phyloP scores from a whole-genome alignment of 2,888 invertebrate genomes.

The Rotaria sp. region DNA sequence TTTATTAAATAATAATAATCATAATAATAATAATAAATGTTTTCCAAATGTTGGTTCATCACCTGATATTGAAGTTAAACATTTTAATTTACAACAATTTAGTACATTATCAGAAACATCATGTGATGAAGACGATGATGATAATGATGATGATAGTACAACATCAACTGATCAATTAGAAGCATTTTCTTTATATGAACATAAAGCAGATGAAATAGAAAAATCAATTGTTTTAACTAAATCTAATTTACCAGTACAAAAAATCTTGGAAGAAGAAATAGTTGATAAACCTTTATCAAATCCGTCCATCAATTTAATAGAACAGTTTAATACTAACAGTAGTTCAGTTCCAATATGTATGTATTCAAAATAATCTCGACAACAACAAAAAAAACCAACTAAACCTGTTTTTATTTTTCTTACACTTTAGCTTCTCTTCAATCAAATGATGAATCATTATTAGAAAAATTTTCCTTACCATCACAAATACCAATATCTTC shows the following conservation, averaged over 20 bases:
- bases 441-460: neutral
- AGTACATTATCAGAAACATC: neutral
- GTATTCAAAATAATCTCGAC: neutral
- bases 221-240: neutral
- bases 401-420: no score
- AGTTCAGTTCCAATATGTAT: neutral
- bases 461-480: neutral
- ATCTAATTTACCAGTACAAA: neutral
- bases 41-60: conserved; percentile 40
- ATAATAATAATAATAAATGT: neutral
- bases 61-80: conserved; percentile 30
- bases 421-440: neutral
- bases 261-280: no score
- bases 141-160: neutral
- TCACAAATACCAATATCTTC: neutral
- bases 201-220: neutral
- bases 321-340: neutral
- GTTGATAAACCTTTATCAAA: neutral
- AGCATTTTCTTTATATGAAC: neutral
- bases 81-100: neutral
- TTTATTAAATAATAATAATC: neutral
- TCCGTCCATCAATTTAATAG: neutral
- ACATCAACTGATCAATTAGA: neutral
- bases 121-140: neutral
- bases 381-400: neutral